Conservation (phyloP, 2,888 invertebrate genomes). For the Halocaridina rubra region DNA sequence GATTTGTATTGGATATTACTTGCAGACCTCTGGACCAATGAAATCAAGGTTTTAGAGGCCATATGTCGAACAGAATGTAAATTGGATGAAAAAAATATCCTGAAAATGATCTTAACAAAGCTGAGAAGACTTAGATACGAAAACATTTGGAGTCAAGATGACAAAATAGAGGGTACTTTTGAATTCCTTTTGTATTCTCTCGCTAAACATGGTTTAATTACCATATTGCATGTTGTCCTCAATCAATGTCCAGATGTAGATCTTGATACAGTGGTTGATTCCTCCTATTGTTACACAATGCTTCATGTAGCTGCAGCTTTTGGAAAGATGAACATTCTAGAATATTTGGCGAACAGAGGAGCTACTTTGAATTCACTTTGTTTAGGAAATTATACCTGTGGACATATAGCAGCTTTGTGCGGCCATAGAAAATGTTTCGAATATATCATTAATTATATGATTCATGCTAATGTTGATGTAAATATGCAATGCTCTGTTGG, state of each 20-base stretch:
- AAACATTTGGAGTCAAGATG: background rate
- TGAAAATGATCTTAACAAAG: background rate
- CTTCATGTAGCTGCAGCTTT: background rate
- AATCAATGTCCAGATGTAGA: background rate
- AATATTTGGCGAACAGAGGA: background rate
- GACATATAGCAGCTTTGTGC: background rate
- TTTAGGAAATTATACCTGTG: background rate
- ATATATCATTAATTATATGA: background rate
- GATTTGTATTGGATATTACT: background rate
- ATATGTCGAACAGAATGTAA: background rate
- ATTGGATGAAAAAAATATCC: background rate
- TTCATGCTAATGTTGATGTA: background rate
- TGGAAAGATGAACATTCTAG: background rate
- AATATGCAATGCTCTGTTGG: background rate
- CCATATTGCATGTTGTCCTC: background rate
- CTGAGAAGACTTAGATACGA: background rate
- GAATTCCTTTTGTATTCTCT: background rate
- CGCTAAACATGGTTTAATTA: background rate
- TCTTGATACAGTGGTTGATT: background rate
- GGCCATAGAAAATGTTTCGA: constrained; percentile 7
- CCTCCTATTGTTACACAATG: background rate
- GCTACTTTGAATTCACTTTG: background rate
- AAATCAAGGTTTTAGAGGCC: background rate
- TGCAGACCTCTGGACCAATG: background rate
- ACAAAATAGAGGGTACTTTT: background rate